A percentile compares a stretch with the other conserved stretches of the same genome.
Evolutionary conservation across 2,797 vertebrate species (phyloP).

Genomic region (Halcyon badia): DNA sequence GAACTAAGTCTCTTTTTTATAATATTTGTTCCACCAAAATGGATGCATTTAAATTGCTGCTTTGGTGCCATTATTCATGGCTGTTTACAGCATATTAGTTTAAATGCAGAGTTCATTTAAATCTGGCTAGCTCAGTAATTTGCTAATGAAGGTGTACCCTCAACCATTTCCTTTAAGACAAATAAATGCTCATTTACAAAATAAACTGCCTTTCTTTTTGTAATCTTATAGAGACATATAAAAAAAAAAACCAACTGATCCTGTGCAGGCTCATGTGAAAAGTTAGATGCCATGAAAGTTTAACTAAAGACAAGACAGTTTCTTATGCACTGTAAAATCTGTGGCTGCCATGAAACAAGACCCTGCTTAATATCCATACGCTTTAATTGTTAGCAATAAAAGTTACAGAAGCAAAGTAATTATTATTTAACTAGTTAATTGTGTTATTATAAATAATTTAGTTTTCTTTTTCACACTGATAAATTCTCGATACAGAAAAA

Average conservation of each 20-base stretch:
- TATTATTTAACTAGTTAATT: conserved; percentile 65
- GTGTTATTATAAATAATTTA: conserved; percentile 47
- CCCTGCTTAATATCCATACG: background rate
- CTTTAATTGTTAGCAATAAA: conserved; percentile 24
- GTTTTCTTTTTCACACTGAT: conserved; percentile 45
- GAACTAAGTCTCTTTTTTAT: conserved; percentile 18
- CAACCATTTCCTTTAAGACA: background rate
- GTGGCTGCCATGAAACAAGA: background rate
- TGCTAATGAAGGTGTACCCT: conserved; percentile 51
- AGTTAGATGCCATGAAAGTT: background rate
- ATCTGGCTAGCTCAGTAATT: conserved; percentile 41
- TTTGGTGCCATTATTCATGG: background rate
- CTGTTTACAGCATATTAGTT: conserved; percentile 19
- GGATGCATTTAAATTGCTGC: conserved; percentile 56
- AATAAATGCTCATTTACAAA: conserved; percentile 36
- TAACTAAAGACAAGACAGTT: conserved; percentile 27
- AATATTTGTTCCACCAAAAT: conserved; percentile 37
- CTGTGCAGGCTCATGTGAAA: conserved; percentile 19
- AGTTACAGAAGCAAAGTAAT: conserved; percentile 50
- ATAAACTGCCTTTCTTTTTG: background rate
- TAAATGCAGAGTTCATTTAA: conserved; percentile 47
- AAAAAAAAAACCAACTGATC: background rate
- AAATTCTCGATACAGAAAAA: conserved; percentile 13
- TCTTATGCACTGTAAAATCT: background rate
- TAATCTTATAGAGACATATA: background rate